Percentiles rank a stretch among this genome's conserved stretches.
These are phyloP conservation scores for Notarius lentiginosus DNA, from an alignment of 2,113 vertebrate genomes.

Conservation along the genomic window DNA sequence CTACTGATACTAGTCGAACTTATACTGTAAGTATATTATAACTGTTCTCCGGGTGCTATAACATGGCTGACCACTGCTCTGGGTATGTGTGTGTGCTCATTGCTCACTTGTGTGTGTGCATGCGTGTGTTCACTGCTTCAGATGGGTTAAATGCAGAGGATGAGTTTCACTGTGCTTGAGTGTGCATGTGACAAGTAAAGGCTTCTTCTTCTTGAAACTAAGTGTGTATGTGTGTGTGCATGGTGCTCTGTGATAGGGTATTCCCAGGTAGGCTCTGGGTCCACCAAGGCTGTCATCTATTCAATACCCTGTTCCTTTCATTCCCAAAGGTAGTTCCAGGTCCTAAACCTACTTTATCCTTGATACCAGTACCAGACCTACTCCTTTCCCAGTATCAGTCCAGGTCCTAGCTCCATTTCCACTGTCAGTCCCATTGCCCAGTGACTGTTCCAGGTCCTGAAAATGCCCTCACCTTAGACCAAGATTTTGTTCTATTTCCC, in stretches of 20 bases:
- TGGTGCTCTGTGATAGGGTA: neutral
- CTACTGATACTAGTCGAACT: neutral
- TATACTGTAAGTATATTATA: neutral
- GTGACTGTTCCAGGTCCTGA: neutral
- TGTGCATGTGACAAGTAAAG: too few relatives aligned
- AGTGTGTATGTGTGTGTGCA: too few relatives aligned
- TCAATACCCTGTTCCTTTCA: neutral
- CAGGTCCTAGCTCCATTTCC: neutral
- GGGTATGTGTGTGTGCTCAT: too few relatives aligned
- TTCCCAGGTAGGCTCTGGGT: neutral
- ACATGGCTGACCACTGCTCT: too few relatives aligned
- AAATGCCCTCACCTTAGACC: neutral
- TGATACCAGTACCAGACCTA: neutral
- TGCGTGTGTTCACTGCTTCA: too few relatives aligned
- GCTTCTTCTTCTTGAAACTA: too few relatives aligned
- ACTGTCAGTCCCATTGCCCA: neutral
- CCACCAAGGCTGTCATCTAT: neutral
- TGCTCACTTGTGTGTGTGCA: too few relatives aligned
- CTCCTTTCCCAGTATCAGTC: neutral
- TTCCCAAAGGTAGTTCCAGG: neutral
- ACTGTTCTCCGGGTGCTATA: too few relatives aligned
- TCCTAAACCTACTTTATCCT: neutral
- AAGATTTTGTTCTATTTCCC: neutral
- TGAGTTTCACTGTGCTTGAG: too few relatives aligned
- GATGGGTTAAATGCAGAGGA: too few relatives aligned